A percentile compares a stretch with the other conserved stretches of the same genome.
These are phyloP conservation scores for Rhopalosiphum nymphaeae DNA, from an alignment of 2,888 invertebrate species.

Conservation along the genomic window DNA sequence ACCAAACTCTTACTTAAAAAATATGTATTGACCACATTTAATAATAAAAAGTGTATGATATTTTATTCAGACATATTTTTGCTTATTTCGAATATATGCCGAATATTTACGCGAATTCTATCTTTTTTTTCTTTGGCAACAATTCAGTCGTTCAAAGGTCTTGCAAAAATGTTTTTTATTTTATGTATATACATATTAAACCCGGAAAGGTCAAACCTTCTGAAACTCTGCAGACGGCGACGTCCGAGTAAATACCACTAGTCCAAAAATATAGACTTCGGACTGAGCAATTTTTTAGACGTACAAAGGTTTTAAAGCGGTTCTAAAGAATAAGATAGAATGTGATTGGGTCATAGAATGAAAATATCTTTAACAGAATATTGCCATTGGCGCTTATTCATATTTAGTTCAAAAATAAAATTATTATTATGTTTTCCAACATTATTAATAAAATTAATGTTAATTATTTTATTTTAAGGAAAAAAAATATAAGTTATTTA, in stretches of 20 bases:
- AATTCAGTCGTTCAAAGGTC: slow-evolving; percentile 62
- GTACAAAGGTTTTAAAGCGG: neutral
- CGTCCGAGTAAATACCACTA: slow-evolving; percentile 53
- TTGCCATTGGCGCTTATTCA: neutral
- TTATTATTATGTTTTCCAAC: neutral
- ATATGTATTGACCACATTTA: neutral
- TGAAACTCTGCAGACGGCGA: slow-evolving; percentile 6
- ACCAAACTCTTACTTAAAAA: neutral
- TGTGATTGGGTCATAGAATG: neutral
- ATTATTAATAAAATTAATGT: neutral
- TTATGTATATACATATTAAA: slow-evolving; percentile 36
- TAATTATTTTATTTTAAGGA: neutral
- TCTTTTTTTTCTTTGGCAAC: slow-evolving; percentile 58
- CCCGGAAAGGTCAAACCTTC: slow-evolving; percentile 53
- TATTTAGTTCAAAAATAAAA: neutral
- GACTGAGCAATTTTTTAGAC: slow-evolving; percentile 33
- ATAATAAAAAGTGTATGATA: slow-evolving; percentile 3
- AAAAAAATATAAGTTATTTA: neutral
- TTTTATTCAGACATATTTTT: slow-evolving; percentile 38
- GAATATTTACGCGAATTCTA: slow-evolving; percentile 19
- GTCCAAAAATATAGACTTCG: slow-evolving; percentile 36
- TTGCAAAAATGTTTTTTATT: slow-evolving; percentile 58
- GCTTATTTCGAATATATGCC: slow-evolving; percentile 41
- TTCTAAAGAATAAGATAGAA: neutral
- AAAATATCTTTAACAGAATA: neutral